Evolutionary conservation across 2,888 invertebrate genomes (phyloP).

Genomic region (Iphiclides podalirius): DNA sequence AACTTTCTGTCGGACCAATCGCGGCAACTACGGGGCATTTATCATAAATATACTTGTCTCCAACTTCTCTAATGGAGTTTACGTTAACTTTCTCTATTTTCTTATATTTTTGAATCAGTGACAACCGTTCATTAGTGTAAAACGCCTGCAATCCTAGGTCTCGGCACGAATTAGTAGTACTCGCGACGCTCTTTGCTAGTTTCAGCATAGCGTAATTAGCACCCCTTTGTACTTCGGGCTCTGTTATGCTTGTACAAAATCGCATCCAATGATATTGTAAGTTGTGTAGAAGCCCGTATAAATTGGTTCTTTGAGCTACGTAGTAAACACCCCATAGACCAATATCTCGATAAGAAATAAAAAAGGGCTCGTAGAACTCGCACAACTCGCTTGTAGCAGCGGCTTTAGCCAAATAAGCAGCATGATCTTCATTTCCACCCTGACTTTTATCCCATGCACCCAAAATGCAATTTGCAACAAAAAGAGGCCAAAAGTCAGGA

Average conservation of each 20-base stretch:
- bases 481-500: constrained; percentile 49
- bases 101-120: constrained; percentile 31
- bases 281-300: constrained; percentile 55
- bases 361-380: constrained; percentile 62
- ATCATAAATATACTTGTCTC: constrained; percentile 56
- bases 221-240: constrained; percentile 50
- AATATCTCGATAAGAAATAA: constrained; percentile 57
- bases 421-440: constrained; percentile 46
- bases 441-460: constrained; percentile 62
- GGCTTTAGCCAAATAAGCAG: constrained; percentile 45
- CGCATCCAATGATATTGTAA: constrained; percentile 63
- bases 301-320: constrained; percentile 42
- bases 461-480: constrained; percentile 52
- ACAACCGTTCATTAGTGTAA: constrained; percentile 41
- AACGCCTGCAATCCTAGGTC: constrained; percentile 58
- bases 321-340: constrained; percentile 75
- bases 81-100: constrained; percentile 23
- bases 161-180: constrained; percentile 46
- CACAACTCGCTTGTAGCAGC: constrained; percentile 50
- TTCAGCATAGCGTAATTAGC: constrained; percentile 46
- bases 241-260: constrained; percentile 45
- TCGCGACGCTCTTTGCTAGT: constrained; percentile 41
- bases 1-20: constrained; percentile 61
- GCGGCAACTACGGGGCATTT: constrained; percentile 62
- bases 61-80: constrained; percentile 31